phyloP scores from a whole-genome alignment of 2,888 invertebrate genomes.

The Pasiphila rectangulata region DNA sequence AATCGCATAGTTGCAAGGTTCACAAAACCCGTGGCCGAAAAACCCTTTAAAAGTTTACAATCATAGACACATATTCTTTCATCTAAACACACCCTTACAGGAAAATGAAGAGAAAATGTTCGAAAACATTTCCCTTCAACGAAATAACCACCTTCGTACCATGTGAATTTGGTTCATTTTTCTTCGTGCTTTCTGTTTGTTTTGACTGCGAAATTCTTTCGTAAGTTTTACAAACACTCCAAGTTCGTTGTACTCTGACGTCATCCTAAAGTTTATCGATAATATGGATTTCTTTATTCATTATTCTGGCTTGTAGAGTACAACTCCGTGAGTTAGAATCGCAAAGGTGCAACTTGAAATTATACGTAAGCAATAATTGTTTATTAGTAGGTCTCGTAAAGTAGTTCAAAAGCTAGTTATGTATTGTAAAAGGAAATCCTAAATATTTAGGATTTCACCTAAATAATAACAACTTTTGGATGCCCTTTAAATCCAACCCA shows the following conservation, averaged over 20 bases:
- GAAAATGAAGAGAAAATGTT: slow-evolving; percentile 42
- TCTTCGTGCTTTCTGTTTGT: slow-evolving; percentile 46
- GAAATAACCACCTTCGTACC: slow-evolving; percentile 4
- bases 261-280: slow-evolving; percentile 42
- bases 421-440: no score
- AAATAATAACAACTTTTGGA: no score
- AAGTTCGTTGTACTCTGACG: slow-evolving; percentile 67
- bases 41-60: no score
- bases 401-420: no score
- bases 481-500: slow-evolving; percentile 8
- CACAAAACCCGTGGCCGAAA: no score
- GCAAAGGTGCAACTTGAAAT: slow-evolving; percentile 4
- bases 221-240: slow-evolving; percentile 55
- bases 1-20: no score
- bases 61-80: no score
- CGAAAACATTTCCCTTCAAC: slow-evolving; percentile 2
- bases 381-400: no score
- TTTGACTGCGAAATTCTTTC: slow-evolving; percentile 70
- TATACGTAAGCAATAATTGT: no score
- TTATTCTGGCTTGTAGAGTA: slow-evolving; percentile 8
- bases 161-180: slow-evolving; percentile 34
- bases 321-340: neutral
- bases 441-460: no score
- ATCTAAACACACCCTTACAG: no score
- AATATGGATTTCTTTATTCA: slow-evolving; percentile 11